Evolutionary conservation across 2,113 vertebrate genomes (phyloP), one percentile per base, ranked within the genome.

Genomic region (Pomatostomus ruficeps): DNA sequence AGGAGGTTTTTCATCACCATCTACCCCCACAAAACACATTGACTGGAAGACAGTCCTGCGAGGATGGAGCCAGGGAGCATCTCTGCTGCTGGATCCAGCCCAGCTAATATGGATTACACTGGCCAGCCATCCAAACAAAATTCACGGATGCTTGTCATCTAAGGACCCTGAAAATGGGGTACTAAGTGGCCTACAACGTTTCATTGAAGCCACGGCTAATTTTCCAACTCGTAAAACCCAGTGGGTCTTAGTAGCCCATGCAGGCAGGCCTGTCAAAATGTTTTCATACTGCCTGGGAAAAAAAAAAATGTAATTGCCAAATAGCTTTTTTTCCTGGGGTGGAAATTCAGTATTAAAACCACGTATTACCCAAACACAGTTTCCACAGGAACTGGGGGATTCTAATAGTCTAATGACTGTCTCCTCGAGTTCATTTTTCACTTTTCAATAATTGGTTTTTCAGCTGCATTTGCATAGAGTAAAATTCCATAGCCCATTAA

Each of bases 371-470:
- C 81, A 92, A 91, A 96, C 10, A 36, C 85, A 45, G 95, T 80
- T 92, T 96, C 95, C 92, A 97, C 87, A 96, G 93, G 94, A 97
- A 95, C 89, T 85, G 45, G 89, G 92, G 93, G 96, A 95, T 95
- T 97, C 95, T 95, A 91, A 88, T 76, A 95, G 86, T 93, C 92
- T 97, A 97, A 98, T 96, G 96, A 97, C 97, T 98, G 96, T 96
- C 97, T 97, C 91, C 86, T 91, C 11, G 42, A 98, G 96, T 98
- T 98, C 97, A 98, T 98, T 98, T 98, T 96, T 98, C 97, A 98
- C 92, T 95, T 93, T 85, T 95, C 97, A 87, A 94, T 98, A 98
- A 98, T 97, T 98, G 97, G 95, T 95, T 97, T 97, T 97, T 97
- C 97, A 96, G 95, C 72, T 97, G 94, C 91, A 96, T 96, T 97